Conservation (phyloP, 2,113 vertebrate species). For the Ardeotis arabs region DNA sequence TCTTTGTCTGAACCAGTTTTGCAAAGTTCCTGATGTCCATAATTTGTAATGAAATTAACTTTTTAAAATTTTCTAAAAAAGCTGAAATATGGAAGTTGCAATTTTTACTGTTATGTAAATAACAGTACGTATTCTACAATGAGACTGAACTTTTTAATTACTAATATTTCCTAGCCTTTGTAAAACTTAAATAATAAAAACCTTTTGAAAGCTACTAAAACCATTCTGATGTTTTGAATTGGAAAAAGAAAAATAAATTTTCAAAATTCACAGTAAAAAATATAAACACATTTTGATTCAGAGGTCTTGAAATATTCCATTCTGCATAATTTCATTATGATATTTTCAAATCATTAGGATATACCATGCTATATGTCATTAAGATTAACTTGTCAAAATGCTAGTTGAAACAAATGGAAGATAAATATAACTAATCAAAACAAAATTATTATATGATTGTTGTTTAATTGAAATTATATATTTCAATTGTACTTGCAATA, state of each 20-base stretch:
- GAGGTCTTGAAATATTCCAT: background rate
- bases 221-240: background rate
- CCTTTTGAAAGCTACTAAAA: background rate
- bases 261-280: background rate
- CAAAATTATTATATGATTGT: background rate
- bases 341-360: background rate
- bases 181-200: background rate
- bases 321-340: background rate
- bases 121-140: background rate
- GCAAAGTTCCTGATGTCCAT: background rate
- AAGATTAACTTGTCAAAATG: background rate
- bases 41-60: background rate
- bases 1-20: background rate
- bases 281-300: background rate
- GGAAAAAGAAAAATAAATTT: background rate
- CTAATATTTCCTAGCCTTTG: background rate
- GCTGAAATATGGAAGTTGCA: background rate
- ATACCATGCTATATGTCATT: background rate
- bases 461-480: background rate
- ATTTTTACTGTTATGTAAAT: background rate
- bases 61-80: background rate
- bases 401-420: background rate
- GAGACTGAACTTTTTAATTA: background rate
- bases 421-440: background rate
- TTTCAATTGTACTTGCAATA: background rate